phyloP scores from a whole-genome alignment of 1,140 invertebrate genomes.

The Globodera rostochiensis region DNA sequence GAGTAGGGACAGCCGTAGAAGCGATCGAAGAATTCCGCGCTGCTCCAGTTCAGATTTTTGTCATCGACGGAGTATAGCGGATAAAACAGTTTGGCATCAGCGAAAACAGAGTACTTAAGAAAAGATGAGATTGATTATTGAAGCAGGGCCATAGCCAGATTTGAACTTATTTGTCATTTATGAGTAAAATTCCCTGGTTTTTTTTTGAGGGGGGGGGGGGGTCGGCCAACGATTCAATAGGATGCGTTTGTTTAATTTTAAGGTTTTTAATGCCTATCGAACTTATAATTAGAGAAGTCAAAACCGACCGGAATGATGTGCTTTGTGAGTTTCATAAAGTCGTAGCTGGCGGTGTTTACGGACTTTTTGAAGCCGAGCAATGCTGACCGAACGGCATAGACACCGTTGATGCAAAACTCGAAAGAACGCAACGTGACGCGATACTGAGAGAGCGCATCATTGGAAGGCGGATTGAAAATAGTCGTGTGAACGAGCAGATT shows the following conservation, averaged over 20 bases:
- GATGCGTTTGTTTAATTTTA: no score
- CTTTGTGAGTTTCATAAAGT: constrained; percentile 32
- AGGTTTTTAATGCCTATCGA: background rate
- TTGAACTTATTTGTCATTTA: background rate
- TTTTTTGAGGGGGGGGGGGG: no score
- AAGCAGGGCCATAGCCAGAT: background rate
- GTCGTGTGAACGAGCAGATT: constrained; percentile 39
- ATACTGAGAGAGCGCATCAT: constrained; percentile 13
- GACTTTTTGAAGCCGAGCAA: constrained; percentile 35
- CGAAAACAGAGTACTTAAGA: constrained; percentile 30
- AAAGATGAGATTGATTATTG: background rate
- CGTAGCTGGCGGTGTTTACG: constrained; percentile 24
- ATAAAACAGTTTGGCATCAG: constrained; percentile 27
- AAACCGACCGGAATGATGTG: constrained; percentile 27
- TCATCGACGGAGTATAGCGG: constrained; percentile 32
- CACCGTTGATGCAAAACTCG: constrained; percentile 33
- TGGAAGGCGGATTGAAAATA: constrained; percentile 20
- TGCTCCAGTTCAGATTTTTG: constrained; percentile 23
- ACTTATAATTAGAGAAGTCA: background rate
- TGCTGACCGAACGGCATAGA: constrained; percentile 34
- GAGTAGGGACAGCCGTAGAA: constrained; percentile 33
- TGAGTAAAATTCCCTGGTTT: no score
- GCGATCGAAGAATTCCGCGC: constrained; percentile 28
- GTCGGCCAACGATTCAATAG: no score
- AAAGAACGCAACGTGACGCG: constrained; percentile 37